Conservation (phyloP, 2,888 invertebrate genomes). For the Ormyrus rosae region DNA sequence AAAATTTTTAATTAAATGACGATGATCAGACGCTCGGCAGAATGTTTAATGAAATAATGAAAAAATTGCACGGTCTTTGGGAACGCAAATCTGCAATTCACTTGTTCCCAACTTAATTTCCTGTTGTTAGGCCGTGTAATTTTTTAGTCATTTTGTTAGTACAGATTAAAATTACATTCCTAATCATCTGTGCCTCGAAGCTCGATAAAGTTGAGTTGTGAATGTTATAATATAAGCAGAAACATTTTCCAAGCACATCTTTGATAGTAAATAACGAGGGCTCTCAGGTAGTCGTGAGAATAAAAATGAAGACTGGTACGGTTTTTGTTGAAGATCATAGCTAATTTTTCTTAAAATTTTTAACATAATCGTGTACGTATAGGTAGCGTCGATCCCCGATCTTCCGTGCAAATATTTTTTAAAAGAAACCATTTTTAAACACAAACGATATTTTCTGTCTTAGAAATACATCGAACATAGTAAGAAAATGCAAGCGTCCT, state of each 20-base stretch:
- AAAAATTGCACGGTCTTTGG: too few species aligned
- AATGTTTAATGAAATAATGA: too few species aligned
- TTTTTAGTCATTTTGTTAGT: too few species aligned
- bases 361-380: slow-evolving; percentile 21
- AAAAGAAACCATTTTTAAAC: slow-evolving; percentile 22
- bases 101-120: too few species aligned
- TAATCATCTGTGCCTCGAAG: slow-evolving; percentile 48
- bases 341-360: slow-evolving; percentile 25
- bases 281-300: slow-evolving; percentile 39
- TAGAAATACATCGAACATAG: slow-evolving; percentile 42
- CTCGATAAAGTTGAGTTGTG: slow-evolving; percentile 33
- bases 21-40: too few species aligned
- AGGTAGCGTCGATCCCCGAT: slow-evolving; percentile 46
- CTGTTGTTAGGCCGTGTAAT: too few species aligned
- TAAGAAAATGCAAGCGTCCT: slow-evolving; percentile 18
- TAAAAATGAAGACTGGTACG: slow-evolving; percentile 50
- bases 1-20: too few species aligned
- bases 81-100: too few species aligned
- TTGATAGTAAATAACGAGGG: slow-evolving; percentile 24
- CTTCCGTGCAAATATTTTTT: slow-evolving; percentile 50
- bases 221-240: slow-evolving; percentile 29
- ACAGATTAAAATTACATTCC: slow-evolving; percentile 41
- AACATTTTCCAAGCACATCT: slow-evolving; percentile 40
- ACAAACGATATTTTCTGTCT: not conserved
- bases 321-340: slow-evolving; percentile 26